Percentiles rank a stretch among this genome's conserved stretches.
Evolutionary conservation across 2,888 invertebrate genomes (phyloP).

Genomic region (Cabera pusaria): DNA sequence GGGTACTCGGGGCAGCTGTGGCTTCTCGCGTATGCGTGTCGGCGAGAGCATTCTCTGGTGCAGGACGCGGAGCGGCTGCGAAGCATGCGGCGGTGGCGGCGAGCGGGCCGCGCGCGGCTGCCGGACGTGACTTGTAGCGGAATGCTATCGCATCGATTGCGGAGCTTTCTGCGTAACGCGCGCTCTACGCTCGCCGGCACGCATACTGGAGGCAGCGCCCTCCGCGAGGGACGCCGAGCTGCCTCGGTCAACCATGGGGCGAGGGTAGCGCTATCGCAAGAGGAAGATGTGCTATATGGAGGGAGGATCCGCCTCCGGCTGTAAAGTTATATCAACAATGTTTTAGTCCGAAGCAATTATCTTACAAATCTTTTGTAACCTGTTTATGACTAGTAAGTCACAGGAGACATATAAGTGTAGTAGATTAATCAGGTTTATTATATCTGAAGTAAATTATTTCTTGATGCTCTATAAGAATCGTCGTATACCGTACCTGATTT

Average conservation of each 20-base stretch:
- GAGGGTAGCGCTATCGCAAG: conserved; percentile 66
- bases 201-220: conserved; percentile 52
- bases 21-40: conserved; percentile 56
- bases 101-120: conserved; percentile 45
- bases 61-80: conserved; percentile 63
- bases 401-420: too few relatives aligned
- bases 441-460: too few relatives aligned
- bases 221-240: conserved; percentile 38
- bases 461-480: too few relatives aligned
- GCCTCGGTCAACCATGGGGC: conserved; percentile 39
- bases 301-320: conserved; percentile 64
- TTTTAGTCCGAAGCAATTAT: conserved; percentile 1
- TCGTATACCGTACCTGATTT: too few relatives aligned
- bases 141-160: conserved; percentile 36
- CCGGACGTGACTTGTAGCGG: conserved; percentile 22
- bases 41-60: conserved; percentile 46
- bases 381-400: too few relatives aligned
- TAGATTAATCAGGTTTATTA: too few relatives aligned
- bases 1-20: conserved; percentile 63
- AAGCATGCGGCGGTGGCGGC: conserved; percentile 51
- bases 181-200: conserved; percentile 51
- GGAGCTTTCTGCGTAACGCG: conserved; percentile 47
- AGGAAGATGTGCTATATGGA: conserved; percentile 62
- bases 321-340: conserved; percentile 48
- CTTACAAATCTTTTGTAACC: too few relatives aligned